Evolutionary conservation across 2,113 vertebrate species (phyloP), one percentile per base, ranked within the genome.

Genomic region (Callospermophilus lateralis): DNA sequence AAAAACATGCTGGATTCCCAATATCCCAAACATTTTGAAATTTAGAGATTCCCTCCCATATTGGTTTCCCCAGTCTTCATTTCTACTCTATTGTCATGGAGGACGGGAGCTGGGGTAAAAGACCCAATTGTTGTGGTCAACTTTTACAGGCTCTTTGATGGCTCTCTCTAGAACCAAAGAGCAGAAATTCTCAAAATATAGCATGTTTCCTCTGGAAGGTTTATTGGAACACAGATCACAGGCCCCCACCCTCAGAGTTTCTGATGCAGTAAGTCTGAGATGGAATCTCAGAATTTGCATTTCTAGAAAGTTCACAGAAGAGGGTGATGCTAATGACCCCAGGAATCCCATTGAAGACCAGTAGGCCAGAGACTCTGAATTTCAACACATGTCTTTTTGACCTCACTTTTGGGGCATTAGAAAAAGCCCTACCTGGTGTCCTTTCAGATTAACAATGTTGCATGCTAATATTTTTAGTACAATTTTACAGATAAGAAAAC

Each of bases 81-180:
- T 2, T n/a, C 34, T 4, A 67, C 61, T 48, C 16, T 1, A 0
- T 17, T 26, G 3, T 22, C 28, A 39, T 11, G 28, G 37, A 58
- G 11, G 32, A 32, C 24, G 26, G 39, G 32, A 2, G 6, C 34
- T 39, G 30, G 34, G 28, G 12, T 11, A 19, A 4, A 58, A 65
- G 70, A 9, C 30, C 39, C n/a, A 24, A 3, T 2, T 55, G 73
- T 6, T 61, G 73, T 48, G 37, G 72, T 28, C 65, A 3, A 1
- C 24, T 8, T 24, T 11, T 39, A 19, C 42, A 13, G 51, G 30
- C 26, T 28, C 4, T 28, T 28, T 37, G 48, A 39, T 39, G 26
- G 26, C 34, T 42, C 37, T 32, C 32, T 30, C 19, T 77, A 34
- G 13, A 22, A 9, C 34, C 32, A 30, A 0, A 34, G 34, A 67